phyloP scores from a whole-genome alignment of 2,888 invertebrate species.

The Eurytoma adleriae region DNA sequence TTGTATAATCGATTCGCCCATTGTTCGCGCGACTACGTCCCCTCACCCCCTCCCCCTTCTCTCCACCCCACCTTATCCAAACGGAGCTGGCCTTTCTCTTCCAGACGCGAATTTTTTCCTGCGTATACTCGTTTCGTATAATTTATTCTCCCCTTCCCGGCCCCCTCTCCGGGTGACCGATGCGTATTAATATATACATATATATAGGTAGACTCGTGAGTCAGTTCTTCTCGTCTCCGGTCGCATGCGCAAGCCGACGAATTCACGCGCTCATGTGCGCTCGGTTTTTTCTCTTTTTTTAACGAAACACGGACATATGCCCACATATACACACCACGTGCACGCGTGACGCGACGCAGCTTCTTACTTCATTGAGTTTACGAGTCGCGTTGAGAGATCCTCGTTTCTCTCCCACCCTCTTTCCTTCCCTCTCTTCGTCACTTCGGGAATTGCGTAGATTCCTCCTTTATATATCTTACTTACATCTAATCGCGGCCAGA shows the following conservation, averaged over 20 bases:
- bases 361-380: background rate
- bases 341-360: background rate
- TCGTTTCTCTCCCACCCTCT: conserved; percentile 7
- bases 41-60: background rate
- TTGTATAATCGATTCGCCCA: conserved; percentile 14
- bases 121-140: conserved; percentile 29
- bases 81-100: conserved; percentile 43
- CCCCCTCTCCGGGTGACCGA: background rate
- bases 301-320: no score
- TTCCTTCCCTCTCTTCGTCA: conserved; percentile 12
- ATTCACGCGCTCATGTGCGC: background rate
- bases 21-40: conserved; percentile 1
- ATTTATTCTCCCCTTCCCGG: conserved; percentile 31
- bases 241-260: conserved; percentile 13
- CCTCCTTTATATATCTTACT: background rate
- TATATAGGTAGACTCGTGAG: conserved; percentile 29
- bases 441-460: conserved; percentile 25
- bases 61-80: background rate
- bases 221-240: conserved; percentile 30
- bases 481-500: background rate
- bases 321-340: background rate
- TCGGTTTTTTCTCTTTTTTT: conserved; percentile 14
- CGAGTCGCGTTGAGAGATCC: background rate
- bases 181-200: conserved; percentile 27
- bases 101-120: conserved; percentile 38